A percentile compares a stretch with the other conserved stretches of the same genome.
Conservation (phyloP, 2,888 invertebrate species). For the Epinotia brunnichana region DNA sequence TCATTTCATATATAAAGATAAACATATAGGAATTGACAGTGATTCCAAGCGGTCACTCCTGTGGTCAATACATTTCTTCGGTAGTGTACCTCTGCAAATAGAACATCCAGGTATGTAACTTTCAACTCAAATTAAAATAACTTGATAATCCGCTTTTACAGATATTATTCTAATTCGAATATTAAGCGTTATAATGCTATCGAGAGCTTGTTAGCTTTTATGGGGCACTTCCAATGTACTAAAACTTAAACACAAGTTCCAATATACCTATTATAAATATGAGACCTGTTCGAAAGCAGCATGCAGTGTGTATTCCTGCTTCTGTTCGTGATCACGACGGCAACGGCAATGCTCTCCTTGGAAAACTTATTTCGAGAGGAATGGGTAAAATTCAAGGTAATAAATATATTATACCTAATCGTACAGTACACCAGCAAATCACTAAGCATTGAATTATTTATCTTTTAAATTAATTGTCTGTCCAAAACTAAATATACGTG, state of each 20-base stretch:
- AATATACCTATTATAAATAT: not conserved
- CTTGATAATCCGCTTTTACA: not conserved
- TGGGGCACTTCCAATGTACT: too few species aligned
- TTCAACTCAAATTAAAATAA: not conserved
- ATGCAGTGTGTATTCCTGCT: slow-evolving; percentile 18
- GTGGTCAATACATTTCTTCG: not conserved
- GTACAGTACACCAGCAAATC: too few species aligned
- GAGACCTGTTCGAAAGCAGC: not conserved
- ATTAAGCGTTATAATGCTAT: too few species aligned
- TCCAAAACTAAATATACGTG: too few species aligned
- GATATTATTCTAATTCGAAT: not conserved
- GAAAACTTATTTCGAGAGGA: slow-evolving; percentile 15
- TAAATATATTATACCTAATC: too few species aligned
- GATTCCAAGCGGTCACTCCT: slow-evolving; percentile 7
- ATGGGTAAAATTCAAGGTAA: slow-evolving; percentile 14
- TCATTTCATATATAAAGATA: not conserved
- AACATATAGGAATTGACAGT: slow-evolving; percentile 4
- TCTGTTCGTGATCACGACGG: slow-evolving; percentile 1
- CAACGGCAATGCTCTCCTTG: slow-evolving; percentile 16
- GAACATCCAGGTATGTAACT: slow-evolving; percentile 1
- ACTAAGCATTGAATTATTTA: too few species aligned
- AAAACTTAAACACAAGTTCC: too few species aligned
- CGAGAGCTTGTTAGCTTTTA: too few species aligned
- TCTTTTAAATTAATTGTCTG: too few species aligned
- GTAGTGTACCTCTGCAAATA: not conserved